Evolutionary conservation across 2,113 vertebrate species (phyloP).

Genomic region (Upupa epops): DNA sequence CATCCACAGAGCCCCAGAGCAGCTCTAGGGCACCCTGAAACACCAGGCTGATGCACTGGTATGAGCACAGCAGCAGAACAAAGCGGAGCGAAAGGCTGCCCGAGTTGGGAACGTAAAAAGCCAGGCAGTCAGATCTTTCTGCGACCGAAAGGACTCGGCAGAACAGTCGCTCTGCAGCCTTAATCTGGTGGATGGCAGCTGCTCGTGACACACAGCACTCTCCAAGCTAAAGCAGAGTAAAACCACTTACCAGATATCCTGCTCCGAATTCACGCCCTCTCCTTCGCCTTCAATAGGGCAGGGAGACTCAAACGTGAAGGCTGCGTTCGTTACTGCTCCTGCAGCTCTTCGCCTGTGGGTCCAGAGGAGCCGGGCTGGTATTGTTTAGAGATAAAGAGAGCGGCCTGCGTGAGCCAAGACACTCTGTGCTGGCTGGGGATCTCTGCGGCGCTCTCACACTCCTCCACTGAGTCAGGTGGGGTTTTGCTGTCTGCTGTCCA

Average conservation of each 20-base stretch:
- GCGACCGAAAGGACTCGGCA: neutral
- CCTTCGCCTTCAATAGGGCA: neutral
- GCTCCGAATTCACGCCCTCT: neutral
- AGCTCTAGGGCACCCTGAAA: slow-evolving; percentile 53
- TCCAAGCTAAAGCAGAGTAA: neutral
- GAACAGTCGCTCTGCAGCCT: neutral
- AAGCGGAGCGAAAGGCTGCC: slow-evolving; percentile 47
- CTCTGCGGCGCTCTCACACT: slow-evolving; percentile 59
- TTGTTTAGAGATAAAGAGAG: slow-evolving; percentile 54
- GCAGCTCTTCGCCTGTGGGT: slow-evolving; percentile 31
- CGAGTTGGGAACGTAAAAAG: neutral
- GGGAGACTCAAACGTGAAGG: slow-evolving; percentile 28
- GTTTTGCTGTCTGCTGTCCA: slow-evolving; percentile 51
- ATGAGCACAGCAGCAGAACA: slow-evolving; percentile 49
- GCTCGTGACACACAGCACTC: neutral
- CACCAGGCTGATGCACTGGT: slow-evolving; percentile 56
- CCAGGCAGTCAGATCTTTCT: neutral
- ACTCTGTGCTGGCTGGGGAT: slow-evolving; percentile 62
- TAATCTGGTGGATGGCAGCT: neutral
- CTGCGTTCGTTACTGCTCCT: neutral
- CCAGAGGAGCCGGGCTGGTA: slow-evolving; percentile 40
- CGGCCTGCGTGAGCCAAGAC: slow-evolving; percentile 53
- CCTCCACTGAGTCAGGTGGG: slow-evolving; percentile 58
- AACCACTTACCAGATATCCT: slow-evolving; percentile 69
- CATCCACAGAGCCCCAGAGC: slow-evolving; percentile 20